Evolutionary conservation across 2,888 invertebrate genomes (phyloP).

Genomic region (Hipparchia semele): DNA sequence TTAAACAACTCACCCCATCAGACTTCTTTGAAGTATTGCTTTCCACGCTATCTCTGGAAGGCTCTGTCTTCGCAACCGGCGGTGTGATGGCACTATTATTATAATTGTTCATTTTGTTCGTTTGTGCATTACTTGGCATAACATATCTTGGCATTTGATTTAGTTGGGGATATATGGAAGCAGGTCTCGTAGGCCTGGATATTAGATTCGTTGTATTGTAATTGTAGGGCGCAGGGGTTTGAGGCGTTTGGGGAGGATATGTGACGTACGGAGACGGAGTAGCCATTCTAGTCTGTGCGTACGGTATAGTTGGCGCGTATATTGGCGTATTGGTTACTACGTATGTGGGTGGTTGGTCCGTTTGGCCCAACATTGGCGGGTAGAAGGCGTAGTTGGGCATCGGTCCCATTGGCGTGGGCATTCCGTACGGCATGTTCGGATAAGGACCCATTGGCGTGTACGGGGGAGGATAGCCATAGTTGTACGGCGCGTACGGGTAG

Average conservation of each 20-base stretch:
- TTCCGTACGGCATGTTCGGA: constrained; percentile 60
- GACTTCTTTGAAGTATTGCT: constrained; percentile 60
- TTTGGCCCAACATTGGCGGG: constrained; percentile 47
- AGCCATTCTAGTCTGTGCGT: constrained; percentile 71
- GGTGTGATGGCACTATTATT: constrained; percentile 45
- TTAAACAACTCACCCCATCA: constrained; percentile 56
- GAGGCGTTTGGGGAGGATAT: constrained; percentile 52
- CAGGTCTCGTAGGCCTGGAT: constrained; percentile 62
- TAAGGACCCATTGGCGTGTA: constrained; percentile 63
- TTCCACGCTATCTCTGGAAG: constrained; percentile 57
- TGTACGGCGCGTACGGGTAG: constrained; percentile 59
- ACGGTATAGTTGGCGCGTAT: constrained; percentile 61
- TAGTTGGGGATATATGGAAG: constrained; percentile 62
- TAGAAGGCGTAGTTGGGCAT: constrained; percentile 58
- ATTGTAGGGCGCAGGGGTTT: constrained; percentile 52
- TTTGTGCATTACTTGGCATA: constrained; percentile 45
- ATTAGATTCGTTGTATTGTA: constrained; percentile 75
- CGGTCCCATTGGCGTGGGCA: constrained; percentile 58
- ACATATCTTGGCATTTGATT: constrained; percentile 60
- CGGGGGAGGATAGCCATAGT: constrained; percentile 59
- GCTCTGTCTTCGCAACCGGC: constrained; percentile 54
- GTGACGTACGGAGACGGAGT: constrained; percentile 60
- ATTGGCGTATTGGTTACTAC: constrained; percentile 53
- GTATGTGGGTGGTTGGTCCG: constrained; percentile 54
- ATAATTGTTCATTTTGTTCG: constrained; percentile 43